Evolutionary conservation across 1,140 invertebrate genomes (phyloP).

Genomic region (Acromyrmex charruanus): DNA sequence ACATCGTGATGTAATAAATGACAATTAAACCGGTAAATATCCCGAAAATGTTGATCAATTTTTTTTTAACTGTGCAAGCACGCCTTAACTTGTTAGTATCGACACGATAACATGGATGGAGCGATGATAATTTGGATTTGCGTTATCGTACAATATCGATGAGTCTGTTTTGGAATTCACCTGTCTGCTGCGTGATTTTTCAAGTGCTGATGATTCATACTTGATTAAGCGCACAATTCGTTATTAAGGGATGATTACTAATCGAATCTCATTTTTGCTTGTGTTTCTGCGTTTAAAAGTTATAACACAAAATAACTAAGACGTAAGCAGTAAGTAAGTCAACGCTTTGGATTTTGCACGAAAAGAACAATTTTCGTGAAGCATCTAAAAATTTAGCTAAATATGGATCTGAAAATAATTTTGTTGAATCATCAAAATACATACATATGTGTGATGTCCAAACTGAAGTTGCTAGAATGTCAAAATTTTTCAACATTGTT

Average conservation of each 20-base stretch:
- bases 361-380: too few species aligned
- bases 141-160: conserved; percentile 35
- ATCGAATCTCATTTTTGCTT: neutral
- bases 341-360: too few species aligned
- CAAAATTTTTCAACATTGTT: too few species aligned
- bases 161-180: conserved; percentile 38
- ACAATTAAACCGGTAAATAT: conserved; percentile 29
- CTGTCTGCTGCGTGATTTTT: conserved; percentile 54
- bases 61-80: conserved; percentile 10
- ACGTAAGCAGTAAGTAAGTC: too few species aligned
- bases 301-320: too few species aligned
- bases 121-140: conserved; percentile 41
- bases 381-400: too few species aligned
- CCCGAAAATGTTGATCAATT: conserved; percentile 5
- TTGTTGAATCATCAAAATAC: too few species aligned
- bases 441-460: too few species aligned
- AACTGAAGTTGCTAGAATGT: too few species aligned
- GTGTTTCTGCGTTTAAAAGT: neutral
- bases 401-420: too few species aligned
- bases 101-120: conserved; percentile 20
- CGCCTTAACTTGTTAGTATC: conserved; percentile 34
- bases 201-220: conserved; percentile 54
- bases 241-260: conserved; percentile 16
- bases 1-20: neutral
- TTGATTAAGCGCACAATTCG: neutral